Evolutionary conservation across 2,888 invertebrate species (phyloP).

Genomic region (Lithophane semibrunnea): DNA sequence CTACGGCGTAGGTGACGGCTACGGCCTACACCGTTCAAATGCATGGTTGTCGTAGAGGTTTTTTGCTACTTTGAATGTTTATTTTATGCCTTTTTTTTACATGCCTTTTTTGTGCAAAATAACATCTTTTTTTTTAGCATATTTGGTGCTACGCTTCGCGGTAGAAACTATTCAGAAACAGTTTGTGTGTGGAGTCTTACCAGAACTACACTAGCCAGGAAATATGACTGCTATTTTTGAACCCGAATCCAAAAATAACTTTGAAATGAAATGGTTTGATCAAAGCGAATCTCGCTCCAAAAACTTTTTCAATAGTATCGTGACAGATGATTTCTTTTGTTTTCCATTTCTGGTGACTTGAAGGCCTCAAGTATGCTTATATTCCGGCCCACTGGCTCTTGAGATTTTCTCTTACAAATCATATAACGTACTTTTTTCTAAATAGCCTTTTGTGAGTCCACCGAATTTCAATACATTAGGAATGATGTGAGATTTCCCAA

Average conservation of each 20-base stretch:
- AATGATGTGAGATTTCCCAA: constrained; percentile 40
- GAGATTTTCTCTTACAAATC: constrained; percentile 66
- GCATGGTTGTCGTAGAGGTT: background rate
- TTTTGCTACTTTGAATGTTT: too few relatives aligned
- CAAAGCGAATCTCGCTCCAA: constrained; percentile 50
- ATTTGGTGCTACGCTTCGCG: background rate
- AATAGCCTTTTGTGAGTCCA: constrained; percentile 58
- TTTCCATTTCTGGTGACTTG: constrained; percentile 67
- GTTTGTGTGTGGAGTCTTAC: too few relatives aligned
- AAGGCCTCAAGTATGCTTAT: constrained; percentile 66
- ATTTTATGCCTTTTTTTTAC: too few relatives aligned
- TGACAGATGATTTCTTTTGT: constrained; percentile 75
- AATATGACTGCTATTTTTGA: background rate
- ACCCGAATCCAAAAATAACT: constrained; percentile 31
- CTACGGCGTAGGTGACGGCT: constrained; percentile 11
- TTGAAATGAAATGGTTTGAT: constrained; percentile 50
- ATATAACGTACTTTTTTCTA: constrained; percentile 60
- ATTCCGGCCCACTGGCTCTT: constrained; percentile 71
- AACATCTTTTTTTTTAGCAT: too few relatives aligned
- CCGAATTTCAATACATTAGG: constrained; percentile 63
- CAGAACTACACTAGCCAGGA: too few relatives aligned
- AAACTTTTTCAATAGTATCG: constrained; percentile 60
- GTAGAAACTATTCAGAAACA: background rate
- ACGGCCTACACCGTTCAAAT: background rate
- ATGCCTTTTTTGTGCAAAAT: too few relatives aligned